Evolutionary conservation across 2,113 vertebrate genomes (phyloP).

Genomic region (Triplophysa dalaica): DNA sequence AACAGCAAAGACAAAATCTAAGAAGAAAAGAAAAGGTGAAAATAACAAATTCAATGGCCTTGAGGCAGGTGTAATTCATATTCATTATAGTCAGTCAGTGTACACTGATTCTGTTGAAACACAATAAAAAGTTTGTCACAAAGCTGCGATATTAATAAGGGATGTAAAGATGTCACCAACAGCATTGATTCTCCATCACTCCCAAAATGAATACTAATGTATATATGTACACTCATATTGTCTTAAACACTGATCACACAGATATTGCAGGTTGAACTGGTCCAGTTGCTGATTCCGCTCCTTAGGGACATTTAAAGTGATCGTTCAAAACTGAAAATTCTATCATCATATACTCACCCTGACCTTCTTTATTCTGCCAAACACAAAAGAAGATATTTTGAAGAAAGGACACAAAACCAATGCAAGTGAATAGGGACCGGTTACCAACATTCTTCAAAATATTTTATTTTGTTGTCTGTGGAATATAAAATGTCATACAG

Average conservation of each 20-base stretch:
- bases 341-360: too few species aligned
- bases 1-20: background rate
- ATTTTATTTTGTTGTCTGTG: too few species aligned
- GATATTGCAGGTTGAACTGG: background rate
- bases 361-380: too few species aligned
- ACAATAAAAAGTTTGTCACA: background rate
- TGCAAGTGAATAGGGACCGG: too few species aligned
- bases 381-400: too few species aligned
- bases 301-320: too few species aligned
- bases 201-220: too few species aligned
- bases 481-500: too few species aligned
- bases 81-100: background rate
- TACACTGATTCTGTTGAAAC: background rate
- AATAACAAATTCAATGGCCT: background rate
- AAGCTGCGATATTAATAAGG: background rate
- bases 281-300: background rate
- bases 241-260: background rate
- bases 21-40: background rate
- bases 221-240: background rate
- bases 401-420: too few species aligned
- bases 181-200: background rate
- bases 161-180: background rate
- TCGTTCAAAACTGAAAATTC: too few species aligned
- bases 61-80: background rate
- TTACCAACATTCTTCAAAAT: too few species aligned